Conservation (phyloP, 2,113 vertebrate species). For the Oncorhynchus clarkii region DNA sequence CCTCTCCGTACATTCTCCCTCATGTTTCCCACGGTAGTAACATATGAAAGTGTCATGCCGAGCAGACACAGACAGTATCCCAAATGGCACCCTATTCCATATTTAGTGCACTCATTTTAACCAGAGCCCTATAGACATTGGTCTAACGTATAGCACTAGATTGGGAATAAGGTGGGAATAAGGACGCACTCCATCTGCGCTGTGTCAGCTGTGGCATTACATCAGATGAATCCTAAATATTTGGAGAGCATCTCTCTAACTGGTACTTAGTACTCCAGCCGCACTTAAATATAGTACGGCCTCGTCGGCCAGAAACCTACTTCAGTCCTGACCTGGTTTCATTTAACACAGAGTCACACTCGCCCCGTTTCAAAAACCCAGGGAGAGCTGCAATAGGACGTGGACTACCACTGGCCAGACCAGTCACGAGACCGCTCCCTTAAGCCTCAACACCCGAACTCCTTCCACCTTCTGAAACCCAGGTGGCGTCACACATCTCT, state of each 20-base stretch:
- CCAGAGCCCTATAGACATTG: no score
- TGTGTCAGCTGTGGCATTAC: constrained; percentile 24
- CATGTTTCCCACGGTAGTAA: no score
- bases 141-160: no score
- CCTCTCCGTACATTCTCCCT: background rate
- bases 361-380: background rate
- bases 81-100: background rate
- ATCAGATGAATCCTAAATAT: constrained; percentile 19
- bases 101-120: background rate
- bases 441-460: no score
- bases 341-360: constrained; percentile 9
- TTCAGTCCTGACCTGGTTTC: constrained; percentile 39
- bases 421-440: background rate
- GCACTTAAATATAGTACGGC: constrained; percentile 17
- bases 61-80: no score
- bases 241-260: constrained; percentile 13
- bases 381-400: background rate
- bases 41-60: no score
- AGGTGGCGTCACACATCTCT: no score
- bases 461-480: no score
- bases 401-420: background rate
- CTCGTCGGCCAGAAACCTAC: constrained; percentile 24
- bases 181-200: background rate
- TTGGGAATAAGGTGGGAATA: background rate
- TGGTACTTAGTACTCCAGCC: constrained; percentile 18